Conservation (phyloP, 2,797 vertebrate species). For the Crenichthys baileyi region DNA sequence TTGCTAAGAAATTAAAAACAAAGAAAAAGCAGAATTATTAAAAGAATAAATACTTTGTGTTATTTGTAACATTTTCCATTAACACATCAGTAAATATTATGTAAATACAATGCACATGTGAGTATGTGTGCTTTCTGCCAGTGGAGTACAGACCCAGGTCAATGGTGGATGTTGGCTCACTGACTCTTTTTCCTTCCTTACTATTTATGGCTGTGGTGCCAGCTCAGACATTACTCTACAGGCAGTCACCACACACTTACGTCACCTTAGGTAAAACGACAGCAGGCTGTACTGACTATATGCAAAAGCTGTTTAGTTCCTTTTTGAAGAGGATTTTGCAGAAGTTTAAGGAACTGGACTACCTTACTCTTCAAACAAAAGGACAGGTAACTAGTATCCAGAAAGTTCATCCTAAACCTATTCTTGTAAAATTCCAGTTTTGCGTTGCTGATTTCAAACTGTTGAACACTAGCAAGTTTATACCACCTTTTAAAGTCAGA, state of each 20-base stretch:
- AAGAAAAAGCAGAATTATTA: not conserved
- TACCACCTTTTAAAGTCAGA: not conserved
- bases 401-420: not conserved
- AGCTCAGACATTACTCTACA: slow-evolving; percentile 22
- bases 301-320: slow-evolving; percentile 4
- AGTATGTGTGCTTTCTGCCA: slow-evolving; percentile 4
- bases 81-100: not conserved
- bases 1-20: not conserved
- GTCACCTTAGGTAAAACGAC: slow-evolving; percentile 57
- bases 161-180: slow-evolving; percentile 25
- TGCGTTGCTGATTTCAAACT: not conserved
- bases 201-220: slow-evolving; percentile 55
- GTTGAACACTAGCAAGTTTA: not conserved
- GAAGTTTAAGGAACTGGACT: slow-evolving; percentile 4
- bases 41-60: not conserved
- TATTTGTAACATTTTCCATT: not conserved
- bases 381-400: not conserved
- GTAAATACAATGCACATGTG: not conserved
- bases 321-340: not conserved
- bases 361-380: slow-evolving; percentile 6
- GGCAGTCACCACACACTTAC: slow-evolving; percentile 33
- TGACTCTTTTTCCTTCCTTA: slow-evolving; percentile 13
- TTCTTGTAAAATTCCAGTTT: not conserved
- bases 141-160: slow-evolving; percentile 12
- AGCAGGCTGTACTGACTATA: slow-evolving; percentile 18